phyloP scores from a whole-genome alignment of 2,888 invertebrate species.

The Hirudinaria manillensis region DNA sequence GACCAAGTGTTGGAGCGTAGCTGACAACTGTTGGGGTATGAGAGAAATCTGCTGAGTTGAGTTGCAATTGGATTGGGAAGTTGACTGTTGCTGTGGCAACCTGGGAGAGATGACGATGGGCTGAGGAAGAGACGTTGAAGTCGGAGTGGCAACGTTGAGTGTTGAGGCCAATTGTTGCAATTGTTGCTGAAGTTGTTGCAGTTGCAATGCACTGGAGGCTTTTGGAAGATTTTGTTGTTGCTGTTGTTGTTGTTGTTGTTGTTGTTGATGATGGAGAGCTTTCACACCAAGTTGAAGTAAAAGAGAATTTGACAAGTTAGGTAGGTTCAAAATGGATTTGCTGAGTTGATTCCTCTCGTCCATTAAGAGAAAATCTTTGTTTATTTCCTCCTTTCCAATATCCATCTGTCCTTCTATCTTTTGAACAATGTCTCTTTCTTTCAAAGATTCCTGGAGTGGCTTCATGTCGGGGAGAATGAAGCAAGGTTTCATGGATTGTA shows the following conservation, averaged over 20 bases:
- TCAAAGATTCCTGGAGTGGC: neutral
- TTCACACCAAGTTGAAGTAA: conserved; percentile 30
- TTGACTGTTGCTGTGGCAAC: neutral
- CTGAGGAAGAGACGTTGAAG: neutral
- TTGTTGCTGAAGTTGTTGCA: conserved; percentile 32
- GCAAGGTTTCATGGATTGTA: neutral
- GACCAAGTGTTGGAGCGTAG: conserved; percentile 27
- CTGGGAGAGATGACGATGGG: neutral
- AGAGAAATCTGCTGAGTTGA: neutral
- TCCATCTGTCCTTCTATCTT: too few species aligned
- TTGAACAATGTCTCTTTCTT: too few species aligned
- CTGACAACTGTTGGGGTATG: conserved; percentile 24
- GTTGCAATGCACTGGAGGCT: conserved; percentile 17
- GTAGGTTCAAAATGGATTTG: neutral
- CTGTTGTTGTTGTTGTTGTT: conserved; percentile 27
- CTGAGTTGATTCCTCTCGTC: too few species aligned
- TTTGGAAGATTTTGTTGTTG: conserved; percentile 20
- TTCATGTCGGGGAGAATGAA: neutral
- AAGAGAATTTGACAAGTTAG: conserved; percentile 21
- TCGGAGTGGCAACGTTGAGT: conserved; percentile 10
- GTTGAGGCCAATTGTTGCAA: conserved; percentile 25
- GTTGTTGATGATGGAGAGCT: conserved; percentile 25
- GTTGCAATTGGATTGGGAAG: neutral
- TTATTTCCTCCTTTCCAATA: neutral
- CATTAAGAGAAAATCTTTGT: neutral